Evolutionary conservation across 2,113 vertebrate species (phyloP).

Genomic region (Formicarius rufipectus): DNA sequence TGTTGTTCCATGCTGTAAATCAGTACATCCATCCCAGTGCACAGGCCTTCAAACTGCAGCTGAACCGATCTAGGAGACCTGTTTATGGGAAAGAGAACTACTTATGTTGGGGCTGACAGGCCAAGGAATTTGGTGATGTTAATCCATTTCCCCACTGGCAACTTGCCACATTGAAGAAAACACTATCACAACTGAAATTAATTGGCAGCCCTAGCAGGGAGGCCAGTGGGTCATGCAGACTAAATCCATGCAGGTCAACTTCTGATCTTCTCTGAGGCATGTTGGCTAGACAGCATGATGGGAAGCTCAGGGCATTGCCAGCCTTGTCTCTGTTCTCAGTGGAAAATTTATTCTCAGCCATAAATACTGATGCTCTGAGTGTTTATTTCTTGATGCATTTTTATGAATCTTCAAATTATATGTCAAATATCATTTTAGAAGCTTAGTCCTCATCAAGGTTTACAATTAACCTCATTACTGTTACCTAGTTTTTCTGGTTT

Average conservation of each 20-base stretch:
- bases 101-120: neutral
- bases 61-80: neutral
- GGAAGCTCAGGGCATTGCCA: neutral
- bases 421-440: neutral
- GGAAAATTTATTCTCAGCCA: neutral
- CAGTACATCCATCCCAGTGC: no score
- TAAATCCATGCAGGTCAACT: neutral
- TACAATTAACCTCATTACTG: neutral
- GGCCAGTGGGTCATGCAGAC: neutral
- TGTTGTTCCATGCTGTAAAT: neutral
- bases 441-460: neutral
- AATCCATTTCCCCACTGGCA: neutral
- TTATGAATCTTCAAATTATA: neutral
- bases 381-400: neutral
- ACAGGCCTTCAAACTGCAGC: neutral
- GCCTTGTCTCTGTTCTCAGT: neutral
- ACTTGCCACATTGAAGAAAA: neutral
- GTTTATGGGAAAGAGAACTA: neutral
- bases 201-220: conserved; percentile 12
- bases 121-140: neutral
- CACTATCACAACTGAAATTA: neutral
- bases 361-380: neutral
- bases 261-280: neutral
- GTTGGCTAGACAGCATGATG: neutral
- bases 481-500: neutral